Evolutionary conservation across 2,888 invertebrate genomes (phyloP), one percentile per base, ranked within the genome.

Genomic region (Tetranychus piercei): DNA sequence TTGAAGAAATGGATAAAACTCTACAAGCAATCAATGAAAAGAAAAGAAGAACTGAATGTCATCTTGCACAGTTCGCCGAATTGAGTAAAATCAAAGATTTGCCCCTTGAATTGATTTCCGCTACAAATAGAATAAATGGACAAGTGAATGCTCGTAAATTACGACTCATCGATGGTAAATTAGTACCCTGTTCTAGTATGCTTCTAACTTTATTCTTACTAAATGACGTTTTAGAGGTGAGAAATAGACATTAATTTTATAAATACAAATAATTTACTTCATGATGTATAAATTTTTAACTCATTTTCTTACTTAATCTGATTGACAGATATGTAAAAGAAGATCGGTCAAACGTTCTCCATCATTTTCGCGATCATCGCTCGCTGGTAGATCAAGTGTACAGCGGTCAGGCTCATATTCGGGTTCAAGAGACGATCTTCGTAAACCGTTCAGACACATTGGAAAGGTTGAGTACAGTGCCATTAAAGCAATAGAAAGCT

Each of bases 81-180:
- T 92, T 95, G 84, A 94, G 96, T 82, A 95, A 96, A 82, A 97
- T 99, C 80, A 96, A 97, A 82, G 92, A 93, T 83, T 96, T 95
- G 83, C 96, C 97, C 78, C 92, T 92, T 82, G 85, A 85, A 84
- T 18, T 77, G 11, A 23, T 78, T 90, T 82, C 88, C 88, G 78
- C 86, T 22, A 73, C 74, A 15, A 65, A 76, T 11, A 71, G 75
- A 18, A 74, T 77, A 44, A 73, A 76, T 64, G 76, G 73, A 15
- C 77, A 74, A 66, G 70, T 75, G 73, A 76, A 76, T 23, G 77
- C 72, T 43, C 67, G 71, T 23, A 44, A 75, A 43, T 66, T 77
- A 44, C 6, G 72, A 2, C n/a, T 34, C 45, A 44, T 73, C 11
- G 72, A 72, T 43, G 44, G 44, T 18, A 72, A 71, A 18, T 15